These are phyloP conservation scores for Tortricodes alternella DNA, from an alignment of 2,888 invertebrate genomes.

Conservation along the genomic window DNA sequence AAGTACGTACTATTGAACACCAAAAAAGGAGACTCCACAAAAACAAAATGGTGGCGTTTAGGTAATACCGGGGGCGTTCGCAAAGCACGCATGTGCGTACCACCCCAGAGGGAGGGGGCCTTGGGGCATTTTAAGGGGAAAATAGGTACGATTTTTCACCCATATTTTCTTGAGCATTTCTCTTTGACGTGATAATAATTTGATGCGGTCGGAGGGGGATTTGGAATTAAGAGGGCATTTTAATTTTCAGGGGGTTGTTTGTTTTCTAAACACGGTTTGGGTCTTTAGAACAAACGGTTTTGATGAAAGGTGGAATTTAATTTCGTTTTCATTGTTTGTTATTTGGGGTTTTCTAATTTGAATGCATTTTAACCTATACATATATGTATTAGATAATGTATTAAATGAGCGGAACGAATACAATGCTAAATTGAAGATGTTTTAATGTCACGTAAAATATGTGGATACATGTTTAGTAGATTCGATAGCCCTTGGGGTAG, in stretches of 20 bases:
- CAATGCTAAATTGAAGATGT: no score
- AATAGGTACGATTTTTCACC: slow-evolving; percentile 47
- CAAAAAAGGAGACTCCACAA: slow-evolving; percentile 40
- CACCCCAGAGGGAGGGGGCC: slow-evolving; percentile 38
- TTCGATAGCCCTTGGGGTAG: no score
- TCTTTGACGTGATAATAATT: slow-evolving; percentile 52
- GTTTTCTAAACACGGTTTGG: slow-evolving; percentile 56
- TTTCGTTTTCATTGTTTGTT: background rate
- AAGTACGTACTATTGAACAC: slow-evolving; percentile 15
- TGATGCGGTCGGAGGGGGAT: slow-evolving; percentile 53
- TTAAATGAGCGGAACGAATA: no score
- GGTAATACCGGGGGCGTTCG: slow-evolving; percentile 55
- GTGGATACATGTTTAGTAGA: no score
- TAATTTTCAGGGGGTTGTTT: slow-evolving; percentile 52
- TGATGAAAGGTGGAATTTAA: slow-evolving; percentile 50
- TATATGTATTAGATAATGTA: no score
- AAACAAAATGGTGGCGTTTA: slow-evolving; percentile 80
- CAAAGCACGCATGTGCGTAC: slow-evolving; percentile 76
- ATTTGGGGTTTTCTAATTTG: background rate
- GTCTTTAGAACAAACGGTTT: slow-evolving; percentile 54
- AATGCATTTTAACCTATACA: no score
- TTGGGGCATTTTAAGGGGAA: slow-evolving; percentile 37
- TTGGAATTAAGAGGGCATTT: slow-evolving; percentile 59
- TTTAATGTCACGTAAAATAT: no score
- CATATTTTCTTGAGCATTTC: slow-evolving; percentile 52